phyloP scores from a whole-genome alignment of 2,888 invertebrate genomes.

The Tetropium fuscum region DNA sequence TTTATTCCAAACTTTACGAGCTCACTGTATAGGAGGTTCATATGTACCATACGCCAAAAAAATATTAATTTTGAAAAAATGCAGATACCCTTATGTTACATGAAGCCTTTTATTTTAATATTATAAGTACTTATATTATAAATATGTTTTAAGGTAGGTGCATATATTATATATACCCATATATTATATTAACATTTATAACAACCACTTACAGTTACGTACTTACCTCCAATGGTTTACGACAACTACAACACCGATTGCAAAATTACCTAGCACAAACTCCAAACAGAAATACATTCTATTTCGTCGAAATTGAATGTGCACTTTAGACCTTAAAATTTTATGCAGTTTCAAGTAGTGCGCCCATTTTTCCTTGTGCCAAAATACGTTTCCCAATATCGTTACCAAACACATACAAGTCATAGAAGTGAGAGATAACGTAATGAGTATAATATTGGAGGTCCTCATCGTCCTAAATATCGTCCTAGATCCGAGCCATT shows the following conservation, averaged over 20 bases:
- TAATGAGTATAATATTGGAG: conserved; percentile 30
- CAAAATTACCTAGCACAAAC: conserved; percentile 29
- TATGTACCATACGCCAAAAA: too few species aligned
- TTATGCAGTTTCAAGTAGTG: conserved; percentile 32
- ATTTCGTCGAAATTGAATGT: conserved; percentile 23
- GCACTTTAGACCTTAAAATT: conserved; percentile 26
- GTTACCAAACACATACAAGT: conserved; percentile 30
- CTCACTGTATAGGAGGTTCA: too few species aligned
- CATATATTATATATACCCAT: too few species aligned
- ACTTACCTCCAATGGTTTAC: conserved; percentile 34
- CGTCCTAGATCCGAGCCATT: conserved; percentile 15
- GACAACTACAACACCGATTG: conserved; percentile 18
- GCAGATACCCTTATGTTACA: too few species aligned
- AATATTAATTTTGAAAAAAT: too few species aligned
- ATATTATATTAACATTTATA: too few species aligned
- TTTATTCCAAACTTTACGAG: too few species aligned
- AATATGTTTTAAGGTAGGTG: too few species aligned
- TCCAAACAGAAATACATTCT: conserved; percentile 28
- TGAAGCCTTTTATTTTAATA: too few species aligned
- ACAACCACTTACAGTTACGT: too few species aligned
- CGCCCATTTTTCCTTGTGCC: conserved; percentile 31
- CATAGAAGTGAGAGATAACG: conserved; percentile 20
- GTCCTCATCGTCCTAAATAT: conserved; percentile 26
- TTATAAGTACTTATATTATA: too few species aligned
- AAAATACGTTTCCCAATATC: conserved; percentile 32